Conservation (phyloP, 2,113 vertebrate species). For the Spea bombifrons region DNA sequence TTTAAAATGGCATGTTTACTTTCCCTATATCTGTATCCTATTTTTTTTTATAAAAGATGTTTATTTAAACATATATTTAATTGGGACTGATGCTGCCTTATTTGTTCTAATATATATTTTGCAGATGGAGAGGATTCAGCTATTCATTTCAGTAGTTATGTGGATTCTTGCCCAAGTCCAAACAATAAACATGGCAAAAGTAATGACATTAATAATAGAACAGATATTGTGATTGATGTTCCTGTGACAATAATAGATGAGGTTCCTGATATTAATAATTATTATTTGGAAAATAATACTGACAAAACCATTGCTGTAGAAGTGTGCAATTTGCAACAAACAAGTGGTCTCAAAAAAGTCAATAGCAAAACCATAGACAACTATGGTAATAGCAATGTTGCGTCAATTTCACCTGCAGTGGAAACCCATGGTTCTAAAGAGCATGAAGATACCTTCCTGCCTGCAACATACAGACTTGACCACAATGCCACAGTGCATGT, state of each 20-base stretch:
- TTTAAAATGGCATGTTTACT: too few species aligned
- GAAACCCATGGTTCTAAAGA: constrained; percentile 42
- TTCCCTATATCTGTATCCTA: too few species aligned
- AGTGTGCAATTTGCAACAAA: constrained; percentile 43
- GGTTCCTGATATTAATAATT: constrained; percentile 61
- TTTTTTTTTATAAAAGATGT: too few species aligned
- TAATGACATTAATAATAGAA: constrained; percentile 20
- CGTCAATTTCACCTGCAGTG: constrained; percentile 15
- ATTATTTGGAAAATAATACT: constrained; percentile 45
- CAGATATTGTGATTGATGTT: constrained; percentile 65
- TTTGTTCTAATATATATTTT: constrained; percentile 42
- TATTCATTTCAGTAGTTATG: constrained; percentile 41
- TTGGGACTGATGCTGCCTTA: too few species aligned
- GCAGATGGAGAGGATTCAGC: constrained; percentile 57
- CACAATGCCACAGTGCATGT: neutral
- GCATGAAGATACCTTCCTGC: constrained; percentile 38
- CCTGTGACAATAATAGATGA: constrained; percentile 91
- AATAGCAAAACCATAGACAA: constrained; percentile 58
- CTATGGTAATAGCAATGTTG: constrained; percentile 57
- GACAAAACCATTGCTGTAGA: constrained; percentile 42
- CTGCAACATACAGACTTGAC: constrained; percentile 35
- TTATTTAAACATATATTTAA: too few species aligned
- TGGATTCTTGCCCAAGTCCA: constrained; percentile 53
- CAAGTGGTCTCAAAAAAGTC: constrained; percentile 13
- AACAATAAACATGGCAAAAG: constrained; percentile 16